Percentiles rank a stretch among this genome's conserved stretches.
These are phyloP conservation scores for Luperina testacea DNA, from an alignment of 2,888 invertebrate genomes.

Conservation along the genomic window DNA sequence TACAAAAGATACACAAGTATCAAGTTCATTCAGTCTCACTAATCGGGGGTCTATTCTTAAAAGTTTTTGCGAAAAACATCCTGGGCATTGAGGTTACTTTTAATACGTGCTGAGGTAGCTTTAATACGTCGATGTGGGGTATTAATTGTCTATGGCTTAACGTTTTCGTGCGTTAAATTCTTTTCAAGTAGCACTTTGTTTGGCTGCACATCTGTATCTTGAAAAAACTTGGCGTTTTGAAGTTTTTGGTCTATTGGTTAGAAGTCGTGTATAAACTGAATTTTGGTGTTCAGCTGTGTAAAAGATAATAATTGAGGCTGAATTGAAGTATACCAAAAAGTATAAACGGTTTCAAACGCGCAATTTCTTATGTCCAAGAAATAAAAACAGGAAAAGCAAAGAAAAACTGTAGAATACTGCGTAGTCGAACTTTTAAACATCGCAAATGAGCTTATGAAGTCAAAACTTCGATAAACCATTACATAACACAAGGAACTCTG, in stretches of 20 bases:
- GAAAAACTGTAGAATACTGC: not conserved
- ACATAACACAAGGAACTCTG: constrained; percentile 5
- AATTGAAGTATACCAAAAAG: not conserved
- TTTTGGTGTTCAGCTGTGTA: constrained; percentile 13
- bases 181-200: constrained; percentile 78
- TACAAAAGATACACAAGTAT: constrained; percentile 68
- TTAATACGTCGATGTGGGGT: constrained; percentile 66
- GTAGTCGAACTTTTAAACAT: not conserved
- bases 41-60: constrained; percentile 75
- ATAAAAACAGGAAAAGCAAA: not conserved
- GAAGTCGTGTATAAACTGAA: not conserved
- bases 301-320: not conserved
- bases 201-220: constrained; percentile 70
- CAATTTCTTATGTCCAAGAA: not conserved
- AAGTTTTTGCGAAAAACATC: constrained; percentile 56
- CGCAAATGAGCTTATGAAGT: not conserved
- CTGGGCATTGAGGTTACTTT: constrained; percentile 46
- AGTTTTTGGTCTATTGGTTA: constrained; percentile 12
- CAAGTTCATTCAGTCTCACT: constrained; percentile 67
- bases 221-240: constrained; percentile 39
- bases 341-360: not conserved
- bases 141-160: constrained; percentile 62
- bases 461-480: constrained; percentile 26
- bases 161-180: constrained; percentile 84
- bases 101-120: constrained; percentile 57